These are phyloP conservation scores for Myripristis murdjan DNA, from an alignment of 2,797 vertebrate genomes.

Conservation along the genomic window DNA sequence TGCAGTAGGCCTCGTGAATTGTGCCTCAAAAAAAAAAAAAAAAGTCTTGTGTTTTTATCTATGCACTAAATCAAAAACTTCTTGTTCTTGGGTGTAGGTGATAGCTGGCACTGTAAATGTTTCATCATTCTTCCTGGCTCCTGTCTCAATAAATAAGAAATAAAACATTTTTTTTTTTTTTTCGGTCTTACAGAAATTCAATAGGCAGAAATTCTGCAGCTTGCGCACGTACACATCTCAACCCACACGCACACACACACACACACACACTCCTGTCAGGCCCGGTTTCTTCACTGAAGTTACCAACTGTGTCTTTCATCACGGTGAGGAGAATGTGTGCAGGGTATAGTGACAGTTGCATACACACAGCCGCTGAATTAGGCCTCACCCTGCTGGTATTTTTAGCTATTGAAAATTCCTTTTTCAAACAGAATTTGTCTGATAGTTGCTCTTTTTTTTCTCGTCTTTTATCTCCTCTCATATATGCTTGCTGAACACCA, in stretches of 20 bases:
- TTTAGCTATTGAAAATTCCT: constrained; percentile 58
- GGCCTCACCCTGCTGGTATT: constrained; percentile 51
- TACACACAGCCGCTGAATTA: constrained; percentile 41
- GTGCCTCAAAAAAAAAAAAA: constrained; percentile 54
- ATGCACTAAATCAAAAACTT: constrained; percentile 46
- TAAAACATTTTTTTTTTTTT: constrained; percentile 39
- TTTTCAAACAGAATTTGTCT: constrained; percentile 53
- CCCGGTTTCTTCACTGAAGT: constrained; percentile 52
- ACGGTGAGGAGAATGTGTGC: constrained; percentile 54
- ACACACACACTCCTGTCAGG: constrained; percentile 53
- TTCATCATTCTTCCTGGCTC: constrained; percentile 68
- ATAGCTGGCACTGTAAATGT: constrained; percentile 70
- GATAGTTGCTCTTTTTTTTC: constrained; percentile 48
- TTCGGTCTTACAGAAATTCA: constrained; percentile 32
- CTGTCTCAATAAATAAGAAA: constrained; percentile 46
- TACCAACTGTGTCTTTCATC: constrained; percentile 65
- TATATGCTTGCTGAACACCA: constrained; percentile 2
- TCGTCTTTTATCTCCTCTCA: constrained; percentile 46
- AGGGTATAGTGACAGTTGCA: constrained; percentile 59
- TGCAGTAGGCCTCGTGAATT: constrained; percentile 26
- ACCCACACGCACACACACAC: constrained; percentile 8
- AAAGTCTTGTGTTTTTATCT: constrained; percentile 38
- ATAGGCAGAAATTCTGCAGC: constrained; percentile 16
- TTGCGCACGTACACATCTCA: constrained; percentile 18
- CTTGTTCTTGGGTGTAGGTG: constrained; percentile 59